These are phyloP conservation scores for Engraulis encrasicolus DNA, from an alignment of 2,113 vertebrate genomes.

Conservation along the genomic window DNA sequence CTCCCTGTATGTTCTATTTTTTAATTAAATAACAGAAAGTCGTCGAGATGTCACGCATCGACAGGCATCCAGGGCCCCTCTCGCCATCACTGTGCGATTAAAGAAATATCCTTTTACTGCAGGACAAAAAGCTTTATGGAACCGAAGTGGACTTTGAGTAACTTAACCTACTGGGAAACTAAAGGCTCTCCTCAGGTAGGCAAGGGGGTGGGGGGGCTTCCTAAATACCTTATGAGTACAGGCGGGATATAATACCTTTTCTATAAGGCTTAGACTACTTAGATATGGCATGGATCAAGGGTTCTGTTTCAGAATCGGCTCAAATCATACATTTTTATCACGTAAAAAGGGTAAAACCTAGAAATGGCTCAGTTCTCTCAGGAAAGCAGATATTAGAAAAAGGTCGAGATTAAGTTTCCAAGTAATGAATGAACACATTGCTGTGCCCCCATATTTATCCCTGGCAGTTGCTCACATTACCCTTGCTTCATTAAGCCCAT, in stretches of 20 bases:
- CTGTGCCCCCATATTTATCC: constrained; percentile 11
- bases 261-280: not conserved
- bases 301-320: not conserved
- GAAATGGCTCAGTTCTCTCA: constrained; percentile 9
- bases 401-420: not conserved
- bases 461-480: constrained; percentile 8
- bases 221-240: constrained; percentile 7
- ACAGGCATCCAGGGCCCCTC: constrained; percentile 32
- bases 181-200: not conserved
- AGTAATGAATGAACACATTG: not conserved
- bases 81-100: constrained; percentile 27
- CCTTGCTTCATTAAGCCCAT: not conserved
- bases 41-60: constrained; percentile 58
- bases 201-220: not conserved
- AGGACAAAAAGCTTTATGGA: constrained; percentile 62
- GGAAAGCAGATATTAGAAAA: not conserved
- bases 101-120: constrained; percentile 65
- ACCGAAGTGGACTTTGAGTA: constrained; percentile 62
- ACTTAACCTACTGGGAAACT: constrained; percentile 65
- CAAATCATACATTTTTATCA: constrained; percentile 19
- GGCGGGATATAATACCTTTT: constrained; percentile 13
- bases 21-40: constrained; percentile 75
- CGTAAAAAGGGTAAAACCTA: not conserved
- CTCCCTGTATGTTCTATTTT: constrained; percentile 49
- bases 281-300: constrained; percentile 12